phyloP scores from a whole-genome alignment of 2,888 invertebrate genomes.

The Keiferia lycopersicella region DNA sequence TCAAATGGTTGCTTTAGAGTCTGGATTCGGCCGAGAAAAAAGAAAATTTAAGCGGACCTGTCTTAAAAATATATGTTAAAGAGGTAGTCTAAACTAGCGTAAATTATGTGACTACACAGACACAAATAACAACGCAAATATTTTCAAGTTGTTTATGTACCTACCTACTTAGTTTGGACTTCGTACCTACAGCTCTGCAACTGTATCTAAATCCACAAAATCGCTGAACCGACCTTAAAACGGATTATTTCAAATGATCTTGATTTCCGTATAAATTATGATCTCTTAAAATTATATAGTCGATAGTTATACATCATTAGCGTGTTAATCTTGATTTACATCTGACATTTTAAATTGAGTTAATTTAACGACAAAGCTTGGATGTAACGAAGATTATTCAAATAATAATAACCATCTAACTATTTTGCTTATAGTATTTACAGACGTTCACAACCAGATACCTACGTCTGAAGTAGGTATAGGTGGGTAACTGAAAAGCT shows the following conservation, averaged over 20 bases:
- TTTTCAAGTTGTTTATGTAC: too few relatives aligned
- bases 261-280: constrained; percentile 4
- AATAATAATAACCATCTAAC: neutral
- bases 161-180: neutral
- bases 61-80: too few relatives aligned
- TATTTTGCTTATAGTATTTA: too few relatives aligned
- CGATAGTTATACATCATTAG: constrained; percentile 1
- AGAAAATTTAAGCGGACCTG: neutral
- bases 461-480: too few relatives aligned
- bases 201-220: neutral
- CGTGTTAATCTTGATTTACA: constrained; percentile 19
- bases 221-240: neutral
- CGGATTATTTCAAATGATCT: constrained; percentile 10
- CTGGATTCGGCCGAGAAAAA: neutral
- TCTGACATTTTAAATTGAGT: constrained; percentile 5
- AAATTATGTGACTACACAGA: too few relatives aligned
- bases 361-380: neutral
- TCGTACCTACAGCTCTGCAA: neutral
- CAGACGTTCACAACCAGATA: too few relatives aligned
- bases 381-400: neutral
- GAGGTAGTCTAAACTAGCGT: too few relatives aligned
- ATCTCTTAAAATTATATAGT: neutral
- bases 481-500: too few relatives aligned
- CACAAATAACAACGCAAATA: too few relatives aligned
- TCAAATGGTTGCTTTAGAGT: neutral